phyloP scores from a whole-genome alignment of 2,797 vertebrate species.

The Miichthys miiuy region DNA sequence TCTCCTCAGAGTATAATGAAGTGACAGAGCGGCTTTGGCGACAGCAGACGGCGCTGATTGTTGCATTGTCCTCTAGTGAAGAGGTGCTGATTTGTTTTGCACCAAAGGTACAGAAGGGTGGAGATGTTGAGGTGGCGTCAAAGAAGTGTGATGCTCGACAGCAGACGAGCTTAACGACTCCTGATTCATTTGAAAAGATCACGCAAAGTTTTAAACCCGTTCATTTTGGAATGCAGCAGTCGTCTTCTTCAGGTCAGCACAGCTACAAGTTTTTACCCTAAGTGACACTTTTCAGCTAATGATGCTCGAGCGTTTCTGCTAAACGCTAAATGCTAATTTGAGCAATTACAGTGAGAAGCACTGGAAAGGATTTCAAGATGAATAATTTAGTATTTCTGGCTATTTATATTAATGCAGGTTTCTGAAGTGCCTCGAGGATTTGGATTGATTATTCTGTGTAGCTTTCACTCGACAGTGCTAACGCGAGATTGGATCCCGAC shows the following conservation, averaged over 20 bases:
- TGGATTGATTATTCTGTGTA: slow-evolving; percentile 38
- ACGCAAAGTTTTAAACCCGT: not conserved
- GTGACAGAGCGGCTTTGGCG: slow-evolving; percentile 61
- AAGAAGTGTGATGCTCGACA: slow-evolving; percentile 32
- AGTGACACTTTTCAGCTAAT: slow-evolving; percentile 53
- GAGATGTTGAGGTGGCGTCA: slow-evolving; percentile 44
- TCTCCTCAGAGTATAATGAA: slow-evolving; percentile 66
- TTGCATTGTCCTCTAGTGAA: slow-evolving; percentile 65
- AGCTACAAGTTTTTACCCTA: slow-evolving; percentile 28
- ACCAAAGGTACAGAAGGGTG: slow-evolving; percentile 37
- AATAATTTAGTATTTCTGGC: slow-evolving; percentile 60
- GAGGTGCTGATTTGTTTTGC: slow-evolving; percentile 66
- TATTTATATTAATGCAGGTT: slow-evolving; percentile 56
- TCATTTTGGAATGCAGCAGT: not conserved
- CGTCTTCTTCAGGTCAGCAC: slow-evolving; percentile 16
- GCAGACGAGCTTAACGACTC: slow-evolving; percentile 19
- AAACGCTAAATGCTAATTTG: slow-evolving; percentile 67
- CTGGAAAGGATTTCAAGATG: slow-evolving; percentile 49
- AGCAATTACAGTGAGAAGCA: slow-evolving; percentile 56
- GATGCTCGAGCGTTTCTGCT: slow-evolving; percentile 40
- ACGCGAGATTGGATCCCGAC: slow-evolving; percentile 17
- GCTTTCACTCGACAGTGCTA: slow-evolving; percentile 23
- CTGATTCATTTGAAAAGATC: slow-evolving; percentile 15
- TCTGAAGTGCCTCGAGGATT: slow-evolving; percentile 50
- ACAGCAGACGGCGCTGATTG: slow-evolving; percentile 59